Evolutionary conservation across 1,140 invertebrate species (phyloP).

Genomic region (Pseudomyrmex dendroicus): DNA sequence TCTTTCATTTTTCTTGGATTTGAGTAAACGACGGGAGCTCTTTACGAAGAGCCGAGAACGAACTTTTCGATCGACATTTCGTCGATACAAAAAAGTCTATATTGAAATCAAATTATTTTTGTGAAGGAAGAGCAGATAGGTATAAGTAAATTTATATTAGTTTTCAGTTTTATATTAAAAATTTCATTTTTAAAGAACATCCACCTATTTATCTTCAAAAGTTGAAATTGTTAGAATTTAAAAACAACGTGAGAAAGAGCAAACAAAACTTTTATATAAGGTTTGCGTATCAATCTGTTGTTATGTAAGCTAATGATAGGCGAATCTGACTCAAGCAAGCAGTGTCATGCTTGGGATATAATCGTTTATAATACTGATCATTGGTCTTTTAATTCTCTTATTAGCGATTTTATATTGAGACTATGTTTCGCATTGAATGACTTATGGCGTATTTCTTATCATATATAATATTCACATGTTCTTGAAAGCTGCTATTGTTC

Average conservation of each 20-base stretch:
- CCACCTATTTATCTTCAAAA: not conserved
- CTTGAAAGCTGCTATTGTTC: not conserved
- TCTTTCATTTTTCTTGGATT: too few relatives aligned
- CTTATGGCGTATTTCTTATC: not conserved
- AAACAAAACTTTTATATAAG: not conserved
- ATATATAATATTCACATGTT: not conserved
- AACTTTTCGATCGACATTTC: too few relatives aligned
- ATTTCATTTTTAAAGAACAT: too few relatives aligned
- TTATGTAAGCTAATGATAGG: constrained; percentile 48
- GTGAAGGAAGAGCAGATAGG: not conserved
- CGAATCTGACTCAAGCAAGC: not conserved
- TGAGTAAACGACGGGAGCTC: too few relatives aligned
- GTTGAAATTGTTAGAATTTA: not conserved
- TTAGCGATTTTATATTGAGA: not conserved
- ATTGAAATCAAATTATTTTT: not conserved
- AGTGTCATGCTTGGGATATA: constrained; percentile 1
- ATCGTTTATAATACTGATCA: constrained; percentile 1
- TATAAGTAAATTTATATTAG: too few relatives aligned
- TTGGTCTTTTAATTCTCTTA: not conserved
- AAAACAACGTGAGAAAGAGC: too few relatives aligned
- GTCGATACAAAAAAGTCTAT: too few relatives aligned
- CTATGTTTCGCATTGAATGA: not conserved
- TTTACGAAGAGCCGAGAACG: too few relatives aligned
- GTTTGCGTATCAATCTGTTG: constrained; percentile 19
- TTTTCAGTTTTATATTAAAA: too few relatives aligned